phyloP scores from a whole-genome alignment of 2,888 invertebrate genomes.

The Morinoia aosen region DNA sequence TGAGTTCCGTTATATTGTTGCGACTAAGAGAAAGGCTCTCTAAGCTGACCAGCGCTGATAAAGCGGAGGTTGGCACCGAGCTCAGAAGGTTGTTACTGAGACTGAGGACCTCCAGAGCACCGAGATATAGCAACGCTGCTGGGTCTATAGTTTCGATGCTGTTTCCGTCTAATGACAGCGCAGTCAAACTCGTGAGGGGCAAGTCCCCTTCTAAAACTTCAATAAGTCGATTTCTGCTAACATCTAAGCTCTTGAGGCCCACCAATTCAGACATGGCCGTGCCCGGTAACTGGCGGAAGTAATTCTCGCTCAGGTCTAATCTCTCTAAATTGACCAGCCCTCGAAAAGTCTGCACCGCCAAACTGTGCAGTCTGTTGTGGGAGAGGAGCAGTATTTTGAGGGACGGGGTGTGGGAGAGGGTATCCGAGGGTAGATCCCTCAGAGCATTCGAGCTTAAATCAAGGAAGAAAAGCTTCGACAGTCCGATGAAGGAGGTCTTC shows the following conservation, averaged over 20 bases:
- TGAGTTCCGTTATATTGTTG: constrained; percentile 62
- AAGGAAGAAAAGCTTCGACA: constrained; percentile 56
- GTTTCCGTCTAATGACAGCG: constrained; percentile 63
- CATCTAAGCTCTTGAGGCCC: constrained; percentile 56
- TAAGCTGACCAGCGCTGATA: constrained; percentile 57
- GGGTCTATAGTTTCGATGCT: constrained; percentile 57
- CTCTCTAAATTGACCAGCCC: constrained; percentile 56
- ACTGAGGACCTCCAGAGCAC: constrained; percentile 58
- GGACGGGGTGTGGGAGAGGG: constrained; percentile 57
- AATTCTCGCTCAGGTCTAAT: constrained; percentile 63
- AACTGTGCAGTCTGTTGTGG: constrained; percentile 60
- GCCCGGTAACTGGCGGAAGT: constrained; percentile 59
- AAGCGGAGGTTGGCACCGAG: constrained; percentile 57
- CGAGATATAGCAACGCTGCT: constrained; percentile 58
- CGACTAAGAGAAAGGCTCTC: constrained; percentile 59
- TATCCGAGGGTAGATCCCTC: constrained; percentile 54
- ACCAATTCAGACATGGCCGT: constrained; percentile 57
- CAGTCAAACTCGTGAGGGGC: constrained; percentile 53
- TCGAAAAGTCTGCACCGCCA: constrained; percentile 58
- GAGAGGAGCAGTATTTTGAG: constrained; percentile 60
- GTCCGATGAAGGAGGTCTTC: constrained; percentile 58
- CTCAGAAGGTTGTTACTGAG: constrained; percentile 60
- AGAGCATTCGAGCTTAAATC: constrained; percentile 62
- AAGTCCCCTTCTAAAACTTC: constrained; percentile 59
- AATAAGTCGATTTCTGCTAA: constrained; percentile 63